phyloP scores from a whole-genome alignment of 2,113 vertebrate genomes.

The Tapirus terrestris region DNA sequence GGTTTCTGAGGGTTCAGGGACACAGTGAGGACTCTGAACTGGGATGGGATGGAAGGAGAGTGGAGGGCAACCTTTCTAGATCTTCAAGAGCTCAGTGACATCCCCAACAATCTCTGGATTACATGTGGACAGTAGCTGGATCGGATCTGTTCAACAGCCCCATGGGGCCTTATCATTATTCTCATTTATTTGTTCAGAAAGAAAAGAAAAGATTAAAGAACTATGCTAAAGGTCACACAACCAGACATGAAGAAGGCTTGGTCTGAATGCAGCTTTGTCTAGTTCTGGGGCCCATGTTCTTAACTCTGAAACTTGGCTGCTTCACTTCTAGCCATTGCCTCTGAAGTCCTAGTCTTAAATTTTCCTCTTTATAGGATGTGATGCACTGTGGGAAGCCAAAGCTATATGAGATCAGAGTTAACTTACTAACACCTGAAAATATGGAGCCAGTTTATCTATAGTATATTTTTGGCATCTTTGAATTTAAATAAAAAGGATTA shows the following conservation, averaged over 20 bases:
- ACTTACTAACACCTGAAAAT: not conserved
- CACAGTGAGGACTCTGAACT: not conserved
- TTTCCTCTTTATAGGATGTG: not conserved
- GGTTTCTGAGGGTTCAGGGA: not conserved
- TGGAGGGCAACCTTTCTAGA: not conserved
- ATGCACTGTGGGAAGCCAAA: not conserved
- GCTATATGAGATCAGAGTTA: not conserved
- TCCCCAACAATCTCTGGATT: not conserved
- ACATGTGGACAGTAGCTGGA: not conserved
- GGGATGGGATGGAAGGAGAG: not conserved
- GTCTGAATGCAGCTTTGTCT: not conserved
- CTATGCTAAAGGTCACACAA: not conserved
- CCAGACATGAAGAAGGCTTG: not conserved
- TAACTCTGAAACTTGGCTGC: not conserved
- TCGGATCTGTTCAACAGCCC: not conserved
- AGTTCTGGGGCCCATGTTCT: not conserved
- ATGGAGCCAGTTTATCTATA: not conserved
- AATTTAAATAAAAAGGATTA: not conserved
- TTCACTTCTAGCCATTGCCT: not conserved
- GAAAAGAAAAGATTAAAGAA: not conserved
- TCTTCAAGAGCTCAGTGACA: not conserved
- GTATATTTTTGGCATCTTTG: not conserved
- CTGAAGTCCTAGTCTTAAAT: not conserved
- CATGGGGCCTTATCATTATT: not conserved
- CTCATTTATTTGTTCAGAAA: not conserved